phyloP scores from a whole-genome alignment of 2,888 invertebrate genomes.

The Ecliptopera silaceata region DNA sequence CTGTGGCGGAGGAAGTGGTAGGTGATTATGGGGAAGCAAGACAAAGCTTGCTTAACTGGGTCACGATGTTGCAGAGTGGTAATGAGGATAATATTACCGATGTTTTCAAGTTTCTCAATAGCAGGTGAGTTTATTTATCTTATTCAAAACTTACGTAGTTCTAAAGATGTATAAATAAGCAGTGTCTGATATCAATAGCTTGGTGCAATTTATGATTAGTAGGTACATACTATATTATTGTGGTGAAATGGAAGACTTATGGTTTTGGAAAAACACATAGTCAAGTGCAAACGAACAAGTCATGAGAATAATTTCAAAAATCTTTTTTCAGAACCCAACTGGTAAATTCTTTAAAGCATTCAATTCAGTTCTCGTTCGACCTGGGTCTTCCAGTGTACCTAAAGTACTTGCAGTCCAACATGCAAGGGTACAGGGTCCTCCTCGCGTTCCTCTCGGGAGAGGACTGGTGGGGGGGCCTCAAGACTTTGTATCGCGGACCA shows the following conservation, averaged over 20 bases:
- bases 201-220: too few relatives aligned
- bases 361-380: constrained; percentile 65
- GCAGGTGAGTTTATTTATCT: constrained; percentile 48
- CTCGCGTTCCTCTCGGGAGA: constrained; percentile 63
- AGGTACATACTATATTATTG: too few relatives aligned
- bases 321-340: constrained; percentile 56
- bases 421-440: constrained; percentile 62
- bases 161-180: too few relatives aligned
- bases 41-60: constrained; percentile 52
- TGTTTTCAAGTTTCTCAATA: constrained; percentile 54
- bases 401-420: constrained; percentile 65
- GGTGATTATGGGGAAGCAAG: constrained; percentile 50
- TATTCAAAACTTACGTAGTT: too few relatives aligned
- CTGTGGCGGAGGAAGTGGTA: constrained; percentile 43
- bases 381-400: constrained; percentile 64
- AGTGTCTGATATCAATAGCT: too few relatives aligned
- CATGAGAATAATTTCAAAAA: too few relatives aligned
- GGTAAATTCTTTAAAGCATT: constrained; percentile 49
- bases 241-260: too few relatives aligned
- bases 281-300: too few relatives aligned
- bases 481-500: constrained; percentile 58
- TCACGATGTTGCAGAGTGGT: constrained; percentile 45
- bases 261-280: too few relatives aligned
- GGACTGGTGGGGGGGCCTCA: constrained; percentile 70
- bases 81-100: constrained; percentile 42